Percentiles rank a stretch among this genome's conserved stretches.
phyloP scores from a whole-genome alignment of 1,140 invertebrate genomes.

The Magallana gigas region DNA sequence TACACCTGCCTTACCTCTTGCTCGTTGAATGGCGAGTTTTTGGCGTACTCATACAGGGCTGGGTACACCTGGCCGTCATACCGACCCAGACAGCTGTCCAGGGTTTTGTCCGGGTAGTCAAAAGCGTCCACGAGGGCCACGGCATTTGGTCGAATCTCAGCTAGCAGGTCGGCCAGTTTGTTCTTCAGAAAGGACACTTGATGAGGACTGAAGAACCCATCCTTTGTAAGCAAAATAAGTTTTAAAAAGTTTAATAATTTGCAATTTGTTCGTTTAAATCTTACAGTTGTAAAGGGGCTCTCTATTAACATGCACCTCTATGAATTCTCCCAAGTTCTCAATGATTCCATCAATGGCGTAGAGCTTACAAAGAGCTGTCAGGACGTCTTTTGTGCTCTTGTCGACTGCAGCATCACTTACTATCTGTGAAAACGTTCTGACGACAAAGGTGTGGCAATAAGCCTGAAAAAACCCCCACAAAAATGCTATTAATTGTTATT shows the following conservation, averaged over 20 bases:
- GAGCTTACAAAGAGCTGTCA: slow-evolving; percentile 87
- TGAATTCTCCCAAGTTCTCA: slow-evolving; percentile 87
- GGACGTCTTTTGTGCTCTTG: slow-evolving; percentile 83
- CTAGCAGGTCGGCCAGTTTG: slow-evolving; percentile 86
- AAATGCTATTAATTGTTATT: neutral
- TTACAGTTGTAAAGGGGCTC: neutral
- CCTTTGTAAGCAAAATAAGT: slow-evolving; percentile 57
- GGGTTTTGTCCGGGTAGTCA: slow-evolving; percentile 89
- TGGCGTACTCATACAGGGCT: slow-evolving; percentile 90
- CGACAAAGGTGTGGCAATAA: slow-evolving; percentile 51
- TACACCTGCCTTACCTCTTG: slow-evolving; percentile 78
- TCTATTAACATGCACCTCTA: slow-evolving; percentile 83
- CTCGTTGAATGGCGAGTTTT: slow-evolving; percentile 91
- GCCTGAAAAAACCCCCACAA: slow-evolving; percentile 30
- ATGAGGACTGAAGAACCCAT: slow-evolving; percentile 79
- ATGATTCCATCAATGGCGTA: slow-evolving; percentile 89
- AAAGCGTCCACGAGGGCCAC: slow-evolving; percentile 94
- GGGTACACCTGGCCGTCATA: slow-evolving; percentile 96
- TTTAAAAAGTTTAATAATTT: neutral
- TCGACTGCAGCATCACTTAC: slow-evolving; percentile 76
- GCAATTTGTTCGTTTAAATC: neutral
- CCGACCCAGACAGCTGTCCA: slow-evolving; percentile 90
- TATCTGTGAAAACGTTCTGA: slow-evolving; percentile 37
- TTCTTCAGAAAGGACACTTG: slow-evolving; percentile 84
- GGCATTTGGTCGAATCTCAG: slow-evolving; percentile 90